Base-by-base conservation (phyloP, 1,140 invertebrate species). In the Aradophagus sp. region DNA sequence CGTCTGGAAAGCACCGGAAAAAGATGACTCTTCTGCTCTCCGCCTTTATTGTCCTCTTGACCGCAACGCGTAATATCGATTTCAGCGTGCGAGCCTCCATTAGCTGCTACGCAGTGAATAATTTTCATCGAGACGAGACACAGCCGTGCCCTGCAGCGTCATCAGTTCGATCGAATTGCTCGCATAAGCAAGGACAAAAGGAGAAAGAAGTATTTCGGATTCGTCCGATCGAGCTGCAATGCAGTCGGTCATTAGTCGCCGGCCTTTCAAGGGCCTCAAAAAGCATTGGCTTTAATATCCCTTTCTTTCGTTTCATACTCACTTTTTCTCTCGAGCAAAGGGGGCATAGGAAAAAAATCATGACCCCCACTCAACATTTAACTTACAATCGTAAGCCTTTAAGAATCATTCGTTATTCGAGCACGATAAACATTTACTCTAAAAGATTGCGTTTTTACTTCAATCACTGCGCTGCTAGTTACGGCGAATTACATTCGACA, bases 41-140 rank as follows among this genome's bases (percentile, higher is more conserved):
- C 61, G 66, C n/a, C 52, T 69, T 75, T 72, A 75, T 72, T 72
- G 55, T 62, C 65, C 68, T 62, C 65, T 72, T 75, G 73, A 75
- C 68, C 68, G 63, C 65, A 58, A 36, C 44, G 44, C 42, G 52
- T 45, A 31, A 20, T 68, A 75, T 75, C 59, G 68, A 72, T 75
- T 72, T 75, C 72, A 16, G 41, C 20, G 16, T 35, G 26, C 38
- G 47, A 26, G 38, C 58, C 50, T 67, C 67, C 67, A 67, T 71
- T 74, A 68, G 41, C 17, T n/a, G n/a, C 52, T 27, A 41, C 45
- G 19, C 62, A 58, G 35, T 23, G 11, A 13, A 45, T 44, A 52
- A 74, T 74, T 65, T 70, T 48, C 61, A 70, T 56, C 26, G 32
- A 35, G 56, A 59, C 29, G 27, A 31, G 52, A 45, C 8, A 32